Evolutionary conservation across 2,113 vertebrate species (phyloP), one percentile per base, ranked within the genome.

Genomic region (Grallaria varia): DNA sequence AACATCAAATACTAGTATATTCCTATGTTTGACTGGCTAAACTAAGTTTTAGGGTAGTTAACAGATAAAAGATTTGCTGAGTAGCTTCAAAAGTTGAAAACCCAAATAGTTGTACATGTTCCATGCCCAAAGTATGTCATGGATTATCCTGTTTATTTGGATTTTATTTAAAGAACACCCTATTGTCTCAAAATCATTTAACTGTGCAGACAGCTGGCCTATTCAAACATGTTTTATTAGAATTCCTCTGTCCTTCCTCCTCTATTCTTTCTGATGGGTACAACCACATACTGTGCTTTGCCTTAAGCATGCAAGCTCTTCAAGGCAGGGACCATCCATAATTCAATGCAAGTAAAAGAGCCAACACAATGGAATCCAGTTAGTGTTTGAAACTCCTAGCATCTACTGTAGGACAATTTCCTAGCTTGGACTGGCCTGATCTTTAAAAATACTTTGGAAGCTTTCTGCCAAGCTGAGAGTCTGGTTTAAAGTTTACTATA

Each of bases 201-300:
- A 90, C 93, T 97, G 92, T 93, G 96, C 96, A 93, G 96, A 97
- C 95, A 97, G 95, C 96, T 97, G 96, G 96, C 88, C 96, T 95
- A 97, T 97, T 96, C 96, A 96, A 96, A 97, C 95, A 93, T 90
- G 96, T 96, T 97, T 96, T 96, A 97, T 96, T 96, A 97, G 95
- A 96, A 97, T 96, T 96, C 96, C 96, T 96, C 92, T 94, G 96
- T 96, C 94, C 95, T 94, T 94, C 93, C 92, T 95, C 88, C 96
- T 93, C 96, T 92, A 93, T 96, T 97, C 95, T 97, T 95, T 97
- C 92, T 96, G 90, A 93, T 95, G 93, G 88, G 90, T 95, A 96
- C 90, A 96, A 89, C 93, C 95, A 97, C 94, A 96, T 96, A 97
- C 95, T 96, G 96, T 96, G 93, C 93, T 91, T 95, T 87, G 93